Base-by-base conservation (phyloP, 1,140 invertebrate genomes). In the Zophobas atratus region DNA sequence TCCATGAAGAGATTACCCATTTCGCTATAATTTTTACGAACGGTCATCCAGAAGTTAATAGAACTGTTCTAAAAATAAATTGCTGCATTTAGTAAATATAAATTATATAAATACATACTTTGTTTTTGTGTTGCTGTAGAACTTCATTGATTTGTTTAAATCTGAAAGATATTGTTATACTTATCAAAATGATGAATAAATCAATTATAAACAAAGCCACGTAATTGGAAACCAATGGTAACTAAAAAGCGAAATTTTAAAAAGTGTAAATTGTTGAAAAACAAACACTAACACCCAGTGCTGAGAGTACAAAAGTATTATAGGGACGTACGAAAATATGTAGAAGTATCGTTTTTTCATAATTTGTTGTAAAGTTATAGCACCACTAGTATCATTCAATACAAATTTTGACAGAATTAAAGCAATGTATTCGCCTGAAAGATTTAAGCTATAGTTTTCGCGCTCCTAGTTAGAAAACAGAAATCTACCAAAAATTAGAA, bases 381-480 rank as follows among this genome's bases (percentile, higher is more conserved):
- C 34, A 3, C 32, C 43, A 35, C 57, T 8, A 51, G 6, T 63
- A 3, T 20, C 39, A 39, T n/a, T 63, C 34, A 35, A 2, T 51
- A 51, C 4, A 2, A 51, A 6, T n/a, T 20, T 8, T 63, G 36
- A 43, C 36, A 63, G n/a, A 6, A 4, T 2, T 20, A 43, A 41
- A 63, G 33, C 32, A 67, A 67, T 20, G 39, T 67, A 67, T 32
- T 67, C 60, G 2, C 60, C 60, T 67, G 32, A 67, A 67, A 43
- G 43, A 43, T 20, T 20, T 41, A 20, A 20, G 20, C 20, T 20
- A 20, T 20, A 20, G 20, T 20, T 20, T 20, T 20, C 20, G 20
- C 20, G 20, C 20, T 20, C 20, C 20, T 20, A 20, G 20, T 20
- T 20, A 20, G 20, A 20, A 20, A 36, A 20, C 8, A 35, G n/a